phyloP scores from a whole-genome alignment of 2,113 vertebrate species.

The Microcebus murinus region DNA sequence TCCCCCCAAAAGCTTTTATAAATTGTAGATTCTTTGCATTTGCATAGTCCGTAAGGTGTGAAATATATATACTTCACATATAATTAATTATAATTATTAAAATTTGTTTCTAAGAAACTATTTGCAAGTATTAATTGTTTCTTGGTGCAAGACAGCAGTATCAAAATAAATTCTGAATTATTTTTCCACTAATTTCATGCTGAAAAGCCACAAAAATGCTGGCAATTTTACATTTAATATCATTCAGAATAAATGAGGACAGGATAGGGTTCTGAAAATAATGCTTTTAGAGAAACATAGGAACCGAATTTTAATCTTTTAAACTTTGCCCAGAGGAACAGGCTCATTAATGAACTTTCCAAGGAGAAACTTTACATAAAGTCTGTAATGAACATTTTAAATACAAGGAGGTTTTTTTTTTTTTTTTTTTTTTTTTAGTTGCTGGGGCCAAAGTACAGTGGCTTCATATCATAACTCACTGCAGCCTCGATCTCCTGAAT shows the following conservation, averaged over 20 bases:
- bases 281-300: neutral
- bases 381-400: neutral
- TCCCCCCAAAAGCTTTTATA: neutral
- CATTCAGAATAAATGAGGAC: neutral
- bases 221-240: neutral
- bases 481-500: no score
- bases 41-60: neutral
- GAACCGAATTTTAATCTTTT: neutral
- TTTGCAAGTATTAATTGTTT: neutral
- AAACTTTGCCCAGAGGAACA: neutral
- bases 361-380: neutral
- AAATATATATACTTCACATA: neutral
- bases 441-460: no score
- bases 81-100: neutral
- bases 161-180: neutral
- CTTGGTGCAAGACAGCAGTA: neutral
- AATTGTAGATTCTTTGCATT: neutral
- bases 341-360: neutral
- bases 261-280: conserved; percentile 1
- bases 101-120: neutral
- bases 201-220: neutral
- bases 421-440: no score
- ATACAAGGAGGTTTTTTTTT: neutral
- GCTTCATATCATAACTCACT: no score
- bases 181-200: neutral